Evolutionary conservation across 2,113 vertebrate species (phyloP).

Genomic region (Willisornis vidua): DNA sequence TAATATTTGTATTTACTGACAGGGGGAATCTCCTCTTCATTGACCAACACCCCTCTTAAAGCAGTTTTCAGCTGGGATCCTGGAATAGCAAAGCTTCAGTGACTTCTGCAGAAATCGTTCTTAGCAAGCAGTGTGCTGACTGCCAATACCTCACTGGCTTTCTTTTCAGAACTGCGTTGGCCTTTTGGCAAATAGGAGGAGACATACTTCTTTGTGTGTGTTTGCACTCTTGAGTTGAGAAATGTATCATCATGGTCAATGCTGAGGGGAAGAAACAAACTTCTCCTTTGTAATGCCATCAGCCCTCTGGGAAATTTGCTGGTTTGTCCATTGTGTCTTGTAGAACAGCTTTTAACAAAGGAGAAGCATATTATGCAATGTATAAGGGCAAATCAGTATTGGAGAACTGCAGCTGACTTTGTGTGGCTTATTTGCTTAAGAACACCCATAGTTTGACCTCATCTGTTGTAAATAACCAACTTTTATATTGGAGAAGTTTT

Average conservation of each 20-base stretch:
- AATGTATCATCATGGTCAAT: background rate
- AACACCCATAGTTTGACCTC: background rate
- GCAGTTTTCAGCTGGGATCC: background rate
- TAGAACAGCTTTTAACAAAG: background rate
- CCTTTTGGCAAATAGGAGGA: background rate
- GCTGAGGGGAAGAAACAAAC: background rate
- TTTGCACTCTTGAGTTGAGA: background rate
- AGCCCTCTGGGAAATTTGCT: background rate
- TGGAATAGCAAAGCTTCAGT: background rate
- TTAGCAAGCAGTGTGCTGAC: background rate
- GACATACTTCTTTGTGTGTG: background rate
- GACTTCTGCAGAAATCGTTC: background rate
- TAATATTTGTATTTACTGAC: background rate
- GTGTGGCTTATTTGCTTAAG: background rate
- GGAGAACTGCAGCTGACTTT: background rate
- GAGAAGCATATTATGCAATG: background rate
- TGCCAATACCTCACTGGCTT: background rate
- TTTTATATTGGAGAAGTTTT: background rate
- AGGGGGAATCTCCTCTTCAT: background rate
- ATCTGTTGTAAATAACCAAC: background rate
- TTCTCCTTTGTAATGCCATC: background rate
- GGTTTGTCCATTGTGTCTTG: background rate
- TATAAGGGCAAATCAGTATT: background rate
- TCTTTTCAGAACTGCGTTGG: background rate
- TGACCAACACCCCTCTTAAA: background rate